Percentiles rank a stretch among this genome's conserved stretches.
These are phyloP conservation scores for Rhinogobius similis DNA, from an alignment of 2,113 vertebrate genomes.

Conservation along the genomic window DNA sequence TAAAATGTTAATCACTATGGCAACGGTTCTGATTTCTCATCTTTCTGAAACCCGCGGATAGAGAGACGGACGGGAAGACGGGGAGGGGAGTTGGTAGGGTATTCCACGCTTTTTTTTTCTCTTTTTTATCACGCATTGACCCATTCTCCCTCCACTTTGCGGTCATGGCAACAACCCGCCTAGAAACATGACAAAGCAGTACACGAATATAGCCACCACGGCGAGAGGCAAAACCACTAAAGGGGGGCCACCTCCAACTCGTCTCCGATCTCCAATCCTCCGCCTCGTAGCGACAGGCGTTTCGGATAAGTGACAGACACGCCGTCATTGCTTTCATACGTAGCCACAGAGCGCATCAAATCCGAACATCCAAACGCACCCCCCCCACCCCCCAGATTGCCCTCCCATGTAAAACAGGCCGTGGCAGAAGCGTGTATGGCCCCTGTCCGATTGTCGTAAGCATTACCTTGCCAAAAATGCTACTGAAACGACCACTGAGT, in stretches of 20 bases:
- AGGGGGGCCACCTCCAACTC: conserved; percentile 37
- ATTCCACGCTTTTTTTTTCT: conserved; percentile 51
- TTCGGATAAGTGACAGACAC: conserved; percentile 45
- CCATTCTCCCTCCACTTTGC: conserved; percentile 23
- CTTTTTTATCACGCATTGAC: conserved; percentile 43
- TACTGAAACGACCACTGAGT: conserved; percentile 49
- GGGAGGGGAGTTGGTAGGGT: conserved; percentile 6
- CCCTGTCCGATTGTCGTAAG: conserved; percentile 52
- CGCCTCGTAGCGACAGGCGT: conserved; percentile 30
- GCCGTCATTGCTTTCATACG: conserved; percentile 62
- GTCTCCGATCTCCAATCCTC: background rate
- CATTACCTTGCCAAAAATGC: conserved; percentile 49
- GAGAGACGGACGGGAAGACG: background rate
- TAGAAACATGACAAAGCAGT: conserved; percentile 69
- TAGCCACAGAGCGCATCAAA: conserved; percentile 14
- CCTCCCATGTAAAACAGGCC: conserved; percentile 35
- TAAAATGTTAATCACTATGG: too few species aligned
- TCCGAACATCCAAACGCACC: background rate
- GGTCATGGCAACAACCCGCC: conserved; percentile 43
- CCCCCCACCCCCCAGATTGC: background rate
- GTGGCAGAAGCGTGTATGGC: conserved; percentile 41
- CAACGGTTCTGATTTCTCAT: too few species aligned
- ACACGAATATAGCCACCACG: background rate
- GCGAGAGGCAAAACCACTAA: background rate
- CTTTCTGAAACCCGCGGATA: background rate